Percentiles rank a stretch among this genome's conserved stretches.
phyloP scores from a whole-genome alignment of 2,888 invertebrate genomes.

The Bedellia somnulentella region DNA sequence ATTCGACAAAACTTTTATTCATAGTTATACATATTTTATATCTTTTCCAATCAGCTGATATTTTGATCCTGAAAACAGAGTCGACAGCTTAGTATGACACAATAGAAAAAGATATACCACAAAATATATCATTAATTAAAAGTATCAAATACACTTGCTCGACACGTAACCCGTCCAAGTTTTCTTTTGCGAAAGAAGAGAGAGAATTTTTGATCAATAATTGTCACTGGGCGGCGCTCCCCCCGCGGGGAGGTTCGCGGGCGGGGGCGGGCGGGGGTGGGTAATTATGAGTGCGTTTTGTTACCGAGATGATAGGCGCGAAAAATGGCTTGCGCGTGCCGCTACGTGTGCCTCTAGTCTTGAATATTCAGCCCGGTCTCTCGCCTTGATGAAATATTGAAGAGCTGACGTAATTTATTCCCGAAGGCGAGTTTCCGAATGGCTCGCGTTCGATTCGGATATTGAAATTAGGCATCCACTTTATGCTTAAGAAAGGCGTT shows the following conservation, averaged over 20 bases:
- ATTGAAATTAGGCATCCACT: conserved; percentile 60
- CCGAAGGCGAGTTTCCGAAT: conserved; percentile 50
- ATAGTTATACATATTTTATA: too few species aligned
- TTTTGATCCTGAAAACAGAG: too few species aligned
- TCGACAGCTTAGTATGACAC: too few species aligned
- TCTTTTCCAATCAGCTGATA: too few species aligned
- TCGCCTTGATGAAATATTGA: conserved; percentile 59
- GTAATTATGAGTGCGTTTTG: conserved; percentile 63
- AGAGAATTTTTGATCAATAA: conserved; percentile 72
- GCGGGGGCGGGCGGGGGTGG: conserved; percentile 27
- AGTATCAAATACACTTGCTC: conserved; percentile 18
- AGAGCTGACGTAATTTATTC: conserved; percentile 59
- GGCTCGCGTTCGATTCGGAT: conserved; percentile 49
- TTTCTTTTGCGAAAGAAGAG: conserved; percentile 64
- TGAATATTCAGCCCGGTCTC: conserved; percentile 56
- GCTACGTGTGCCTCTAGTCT: conserved; percentile 58
- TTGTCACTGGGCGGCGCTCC: conserved; percentile 65
- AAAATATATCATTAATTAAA: too few species aligned
- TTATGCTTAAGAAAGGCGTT: conserved; percentile 50
- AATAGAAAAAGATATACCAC: too few species aligned
- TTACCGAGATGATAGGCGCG: conserved; percentile 62
- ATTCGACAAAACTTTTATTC: too few species aligned
- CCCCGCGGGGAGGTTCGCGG: conserved; percentile 18
- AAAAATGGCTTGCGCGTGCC: conserved; percentile 62
- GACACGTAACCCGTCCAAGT: conserved; percentile 62